A percentile compares a stretch with the other conserved stretches of the same genome.
phyloP scores from a whole-genome alignment of 2,888 invertebrate species.

The Endotricha flammealis region DNA sequence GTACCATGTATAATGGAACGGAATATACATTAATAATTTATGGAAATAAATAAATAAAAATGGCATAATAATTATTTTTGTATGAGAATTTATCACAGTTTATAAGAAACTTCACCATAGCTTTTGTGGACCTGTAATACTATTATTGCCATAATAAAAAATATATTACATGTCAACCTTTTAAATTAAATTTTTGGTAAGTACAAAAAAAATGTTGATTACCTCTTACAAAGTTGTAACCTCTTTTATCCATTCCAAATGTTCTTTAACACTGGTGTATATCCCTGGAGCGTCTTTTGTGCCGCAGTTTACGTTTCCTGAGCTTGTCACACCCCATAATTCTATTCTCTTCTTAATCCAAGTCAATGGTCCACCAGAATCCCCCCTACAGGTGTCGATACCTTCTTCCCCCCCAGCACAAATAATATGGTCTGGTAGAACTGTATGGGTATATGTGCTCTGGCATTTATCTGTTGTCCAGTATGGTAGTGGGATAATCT shows the following conservation, averaged over 20 bases:
- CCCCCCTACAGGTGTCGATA: slow-evolving; percentile 24
- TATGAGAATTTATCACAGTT: too few relatives aligned
- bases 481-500: slow-evolving; percentile 31
- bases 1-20: too few relatives aligned
- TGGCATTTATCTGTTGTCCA: slow-evolving; percentile 26
- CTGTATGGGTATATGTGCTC: slow-evolving; percentile 18
- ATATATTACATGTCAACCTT: too few relatives aligned
- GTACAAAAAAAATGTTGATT: too few relatives aligned
- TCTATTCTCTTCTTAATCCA: slow-evolving; percentile 13
- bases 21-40: too few relatives aligned
- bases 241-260: slow-evolving; percentile 21
- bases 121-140: too few relatives aligned
- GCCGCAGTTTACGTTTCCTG: slow-evolving; percentile 20
- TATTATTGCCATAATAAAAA: too few relatives aligned
- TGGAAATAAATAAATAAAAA: too few relatives aligned
- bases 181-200: too few relatives aligned
- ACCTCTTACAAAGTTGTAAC: too few relatives aligned
- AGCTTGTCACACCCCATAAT: slow-evolving; percentile 22
- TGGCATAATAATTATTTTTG: too few relatives aligned
- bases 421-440: slow-evolving; percentile 10
- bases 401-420: slow-evolving; percentile 19
- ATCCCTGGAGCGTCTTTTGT: slow-evolving; percentile 23
- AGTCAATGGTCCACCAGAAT: slow-evolving; percentile 25
- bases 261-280: slow-evolving; percentile 22
- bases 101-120: too few relatives aligned